phyloP scores from a whole-genome alignment of 1,140 invertebrate species.

The Cyrtorhinus lividipennis region DNA sequence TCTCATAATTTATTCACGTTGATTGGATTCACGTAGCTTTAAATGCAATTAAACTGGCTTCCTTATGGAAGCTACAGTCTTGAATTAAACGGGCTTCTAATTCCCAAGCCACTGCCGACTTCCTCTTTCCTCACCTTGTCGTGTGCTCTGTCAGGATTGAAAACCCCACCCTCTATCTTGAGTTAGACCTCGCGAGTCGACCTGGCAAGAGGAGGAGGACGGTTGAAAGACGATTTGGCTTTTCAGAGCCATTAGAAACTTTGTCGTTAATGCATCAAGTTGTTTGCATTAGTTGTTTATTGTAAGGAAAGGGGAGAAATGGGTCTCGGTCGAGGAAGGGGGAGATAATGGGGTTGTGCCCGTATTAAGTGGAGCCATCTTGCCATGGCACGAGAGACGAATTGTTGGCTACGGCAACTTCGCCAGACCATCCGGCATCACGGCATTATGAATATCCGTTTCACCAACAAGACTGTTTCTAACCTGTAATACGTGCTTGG shows the following conservation, averaged over 20 bases:
- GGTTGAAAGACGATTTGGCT: conserved; percentile 5
- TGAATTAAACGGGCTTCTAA: no score
- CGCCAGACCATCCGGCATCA: conserved; percentile 2
- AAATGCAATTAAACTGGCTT: no score
- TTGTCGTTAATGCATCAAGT: conserved; percentile 9
- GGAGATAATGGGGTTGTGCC: conserved; percentile 5
- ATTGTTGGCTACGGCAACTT: not conserved
- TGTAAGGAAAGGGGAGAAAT: not conserved
- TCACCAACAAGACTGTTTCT: no score
- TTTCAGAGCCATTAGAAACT: conserved; percentile 5
- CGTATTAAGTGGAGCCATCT: conserved; percentile 9
- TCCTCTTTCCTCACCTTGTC: no score
- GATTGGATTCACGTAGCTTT: no score
- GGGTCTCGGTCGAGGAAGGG: not conserved
- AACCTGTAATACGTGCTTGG: no score
- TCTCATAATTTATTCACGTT: no score
- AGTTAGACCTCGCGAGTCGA: not conserved
- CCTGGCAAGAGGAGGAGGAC: not conserved
- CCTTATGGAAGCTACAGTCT: no score
- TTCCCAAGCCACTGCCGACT: no score
- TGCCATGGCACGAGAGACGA: conserved; percentile 8
- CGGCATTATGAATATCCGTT: not conserved
- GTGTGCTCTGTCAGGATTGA: no score
- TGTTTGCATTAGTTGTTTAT: conserved; percentile 10
- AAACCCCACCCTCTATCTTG: no score